Evolutionary conservation across 2,888 invertebrate genomes (phyloP), one percentile per base, ranked within the genome.

Genomic region (Sepiola atlantica): DNA sequence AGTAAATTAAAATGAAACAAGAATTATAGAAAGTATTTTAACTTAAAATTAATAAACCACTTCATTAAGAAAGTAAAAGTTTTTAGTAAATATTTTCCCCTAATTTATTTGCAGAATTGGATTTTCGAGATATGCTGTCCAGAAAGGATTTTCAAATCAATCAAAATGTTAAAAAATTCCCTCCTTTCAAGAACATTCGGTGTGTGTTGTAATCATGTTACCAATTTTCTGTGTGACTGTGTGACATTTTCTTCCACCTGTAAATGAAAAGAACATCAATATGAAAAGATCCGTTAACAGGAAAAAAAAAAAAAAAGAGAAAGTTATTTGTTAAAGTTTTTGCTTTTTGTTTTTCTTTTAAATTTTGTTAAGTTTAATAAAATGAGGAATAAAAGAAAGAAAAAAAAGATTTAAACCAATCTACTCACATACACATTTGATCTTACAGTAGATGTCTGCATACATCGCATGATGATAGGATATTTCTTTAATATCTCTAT

Each of bases 151-250:
- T 77, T 12, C 77, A n/a, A n/a, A 18, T 77, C 77, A 77, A 77
- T n/a, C n/a, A n/a, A 77, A 28, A 77, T n/a, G 16, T 14, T n/a
- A n/a, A 91, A 91, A 35, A 92, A n/a, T 8, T 20, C 4, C 55
- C 35, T n/a, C n/a, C 54, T 55, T 45, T 95, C 95, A 96, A 35
- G 96, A 96, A 95, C 97, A 97, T 94, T 96, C 96, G 12, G 97
- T 97, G 94, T 96, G 96, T 14, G 96, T 97, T n/a, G 96, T 96
- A 32, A 97, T 96, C 95, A 96, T 97, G 94, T 97, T 97, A 16
- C 97, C 97, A 35, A 96, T 95, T 94, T 96, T 95, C 94, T 96
- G 96, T 94, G 97, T 97, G 14, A 97, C 96, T 35, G 97, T 96
- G 90, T 96, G 95, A 94, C 97, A 97, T 45, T 95, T 95, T 95